Evolutionary conservation across 1,140 invertebrate species (phyloP).

Genomic region (Sycobia sp.): DNA sequence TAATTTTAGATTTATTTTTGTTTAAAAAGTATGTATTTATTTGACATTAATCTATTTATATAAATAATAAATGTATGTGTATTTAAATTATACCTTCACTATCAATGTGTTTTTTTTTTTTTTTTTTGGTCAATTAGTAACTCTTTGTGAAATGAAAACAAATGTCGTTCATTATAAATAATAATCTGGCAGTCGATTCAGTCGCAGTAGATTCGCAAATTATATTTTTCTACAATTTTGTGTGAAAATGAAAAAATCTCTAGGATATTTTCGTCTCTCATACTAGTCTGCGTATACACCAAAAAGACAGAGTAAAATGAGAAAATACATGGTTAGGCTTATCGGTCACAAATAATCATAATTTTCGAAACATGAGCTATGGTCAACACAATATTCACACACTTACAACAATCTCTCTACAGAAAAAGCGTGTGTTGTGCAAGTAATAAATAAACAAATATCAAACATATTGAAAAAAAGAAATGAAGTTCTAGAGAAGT

Average conservation of each 20-base stretch:
- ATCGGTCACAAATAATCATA: conserved; percentile 3
- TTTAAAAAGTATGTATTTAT: too few relatives aligned
- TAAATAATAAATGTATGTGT: too few relatives aligned
- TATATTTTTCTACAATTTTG: background rate
- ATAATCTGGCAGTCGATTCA: conserved; percentile 4
- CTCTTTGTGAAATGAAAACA: conserved; percentile 30
- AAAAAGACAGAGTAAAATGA: conserved; percentile 1
- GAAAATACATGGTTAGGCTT: background rate
- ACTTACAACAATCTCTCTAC: conserved; percentile 20
- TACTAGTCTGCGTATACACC: conserved; percentile 1
- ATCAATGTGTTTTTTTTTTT: conserved; percentile 7
- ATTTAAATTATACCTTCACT: too few relatives aligned
- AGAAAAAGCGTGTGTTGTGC: conserved; percentile 5
- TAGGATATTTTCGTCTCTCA: conserved; percentile 23
- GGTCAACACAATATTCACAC: conserved; percentile 12
- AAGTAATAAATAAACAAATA: conserved; percentile 17
- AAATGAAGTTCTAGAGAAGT: conserved; percentile 18
- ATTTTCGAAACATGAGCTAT: background rate
- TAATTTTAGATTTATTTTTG: too few relatives aligned
- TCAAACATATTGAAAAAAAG: background rate
- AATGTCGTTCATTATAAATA: conserved; percentile 23
- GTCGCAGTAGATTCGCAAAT: conserved; percentile 9
- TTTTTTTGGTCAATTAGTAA: background rate
- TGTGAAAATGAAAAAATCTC: conserved; percentile 35
- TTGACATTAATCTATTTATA: too few relatives aligned